Conservation (phyloP, 1,140 invertebrate species). For the Bathynomus jamesi region DNA sequence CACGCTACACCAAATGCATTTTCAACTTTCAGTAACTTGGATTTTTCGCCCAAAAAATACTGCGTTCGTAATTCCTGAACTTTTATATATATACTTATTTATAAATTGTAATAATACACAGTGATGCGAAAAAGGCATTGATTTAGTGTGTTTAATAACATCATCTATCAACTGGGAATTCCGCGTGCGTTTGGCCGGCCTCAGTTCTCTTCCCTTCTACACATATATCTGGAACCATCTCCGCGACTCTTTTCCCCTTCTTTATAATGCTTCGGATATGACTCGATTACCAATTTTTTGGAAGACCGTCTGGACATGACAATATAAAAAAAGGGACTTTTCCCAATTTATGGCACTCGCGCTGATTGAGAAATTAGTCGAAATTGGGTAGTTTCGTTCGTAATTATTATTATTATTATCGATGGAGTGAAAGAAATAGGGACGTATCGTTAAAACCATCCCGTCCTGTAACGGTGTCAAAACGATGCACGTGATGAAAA, state of each 20-base stretch:
- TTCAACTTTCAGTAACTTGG: no score
- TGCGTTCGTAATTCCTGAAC: no score
- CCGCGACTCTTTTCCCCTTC: not conserved
- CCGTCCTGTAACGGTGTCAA: no score
- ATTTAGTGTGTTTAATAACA: not conserved
- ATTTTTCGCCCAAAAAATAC: no score
- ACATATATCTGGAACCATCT: not conserved
- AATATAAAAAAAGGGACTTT: not conserved
- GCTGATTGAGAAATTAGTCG: constrained; percentile 1
- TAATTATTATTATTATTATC: not conserved
- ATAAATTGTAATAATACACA: not conserved
- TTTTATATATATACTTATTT: no score
- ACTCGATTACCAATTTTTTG: not conserved
- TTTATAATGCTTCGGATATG: constrained; percentile 1
- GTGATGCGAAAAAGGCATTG: not conserved
- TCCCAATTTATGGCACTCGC: not conserved
- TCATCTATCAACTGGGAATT: not conserved
- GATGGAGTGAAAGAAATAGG: not conserved
- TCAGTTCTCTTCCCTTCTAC: not conserved
- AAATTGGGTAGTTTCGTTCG: not conserved
- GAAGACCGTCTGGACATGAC: not conserved
- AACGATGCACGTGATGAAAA: not conserved
- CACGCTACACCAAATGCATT: no score
- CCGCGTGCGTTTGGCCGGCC: not conserved
- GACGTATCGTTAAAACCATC: not conserved